phyloP scores from a whole-genome alignment of 2,888 invertebrate genomes.

The Sesia apiformis region DNA sequence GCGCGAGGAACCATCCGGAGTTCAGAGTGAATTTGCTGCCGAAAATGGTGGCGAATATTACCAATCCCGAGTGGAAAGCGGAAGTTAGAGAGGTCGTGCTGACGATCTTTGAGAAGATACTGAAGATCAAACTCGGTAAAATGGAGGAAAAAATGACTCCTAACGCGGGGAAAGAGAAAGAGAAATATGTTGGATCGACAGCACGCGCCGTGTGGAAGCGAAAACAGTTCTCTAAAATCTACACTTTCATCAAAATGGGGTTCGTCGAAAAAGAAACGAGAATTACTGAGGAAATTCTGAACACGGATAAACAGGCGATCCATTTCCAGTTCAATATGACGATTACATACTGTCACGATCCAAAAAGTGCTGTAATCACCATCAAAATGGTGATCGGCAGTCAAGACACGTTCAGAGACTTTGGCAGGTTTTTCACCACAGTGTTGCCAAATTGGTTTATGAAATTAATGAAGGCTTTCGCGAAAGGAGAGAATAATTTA shows the following conservation, averaged over 20 bases:
- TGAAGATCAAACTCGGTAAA: slow-evolving; percentile 27
- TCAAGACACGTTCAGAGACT: slow-evolving; percentile 24
- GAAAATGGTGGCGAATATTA: slow-evolving; percentile 21
- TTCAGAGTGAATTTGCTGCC: slow-evolving; percentile 31
- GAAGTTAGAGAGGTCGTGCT: slow-evolving; percentile 22
- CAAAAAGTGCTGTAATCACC: slow-evolving; percentile 18
- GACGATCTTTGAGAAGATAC: slow-evolving; percentile 34
- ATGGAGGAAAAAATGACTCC: slow-evolving; percentile 23
- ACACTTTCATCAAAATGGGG: slow-evolving; percentile 11
- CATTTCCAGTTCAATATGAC: slow-evolving; percentile 30
- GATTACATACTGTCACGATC: slow-evolving; percentile 21
- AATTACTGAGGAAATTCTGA: slow-evolving; percentile 37
- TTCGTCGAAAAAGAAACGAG: slow-evolving; percentile 28
- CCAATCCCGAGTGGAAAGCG: slow-evolving; percentile 34
- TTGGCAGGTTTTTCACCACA: slow-evolving; percentile 37
- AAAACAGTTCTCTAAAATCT: slow-evolving; percentile 23
- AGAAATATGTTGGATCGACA: slow-evolving; percentile 25
- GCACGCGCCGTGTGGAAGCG: slow-evolving; percentile 41
- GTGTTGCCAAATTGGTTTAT: slow-evolving; percentile 32
- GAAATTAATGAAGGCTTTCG: slow-evolving; percentile 8
- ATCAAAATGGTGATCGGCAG: slow-evolving; percentile 27
- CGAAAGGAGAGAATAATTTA: no score
- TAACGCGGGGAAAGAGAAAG: slow-evolving; percentile 24
- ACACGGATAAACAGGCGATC: slow-evolving; percentile 15
- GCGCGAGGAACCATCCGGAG: slow-evolving; percentile 20